Evolutionary conservation across 2,797 vertebrate genomes (phyloP), one percentile per base, ranked within the genome.

Genomic region (Nothura maculosa): DNA sequence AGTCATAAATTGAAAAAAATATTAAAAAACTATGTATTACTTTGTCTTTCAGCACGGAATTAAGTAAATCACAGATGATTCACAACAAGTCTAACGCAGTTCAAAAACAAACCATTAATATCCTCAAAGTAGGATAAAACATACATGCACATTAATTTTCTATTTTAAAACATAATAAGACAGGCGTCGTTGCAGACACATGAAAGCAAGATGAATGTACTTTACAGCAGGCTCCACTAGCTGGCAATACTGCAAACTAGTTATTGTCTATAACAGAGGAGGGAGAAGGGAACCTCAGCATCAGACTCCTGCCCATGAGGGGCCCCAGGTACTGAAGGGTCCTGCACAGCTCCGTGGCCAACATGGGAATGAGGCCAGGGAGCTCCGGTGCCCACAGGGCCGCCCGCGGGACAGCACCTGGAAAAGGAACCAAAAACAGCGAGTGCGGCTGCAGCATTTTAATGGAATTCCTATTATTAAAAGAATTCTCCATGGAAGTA

Each of bases 181-280:
- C 4, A 67, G 14, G 1, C 2, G 17, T 34, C 62, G 2, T 38
- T 8, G 68, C 13, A 4, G 1, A 42, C 38, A 34, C 6, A 30
- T 40, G 12, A 52, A 72, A 25, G 0, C 18, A 47, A 28, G 1
- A 1, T 47, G 27, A 67, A 21, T 42, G 38, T 48, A 43, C 6
- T 63, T 83, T 58, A 42, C 5, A 48, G 4, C 13, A 12, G 20
- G 38, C 4, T 64, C 6, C 82, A 30, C 12, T 38, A 64, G 20
- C 50, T 16, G 3, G 50, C 28, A 74, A 42, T 27, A 42, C 12
- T 57, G 27, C 43, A 47, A 34, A 43, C 6, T 25, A 61, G 27
- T 25, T 83, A 17, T 34, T 66, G 30, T 20, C 67, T 61, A 30
- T 40, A 77, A 28, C 10, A 57, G 57, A n/a, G 4, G 6, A 50